Base-by-base conservation (phyloP, 2,797 vertebrate species). In the Microctenopoma lineatum region DNA sequence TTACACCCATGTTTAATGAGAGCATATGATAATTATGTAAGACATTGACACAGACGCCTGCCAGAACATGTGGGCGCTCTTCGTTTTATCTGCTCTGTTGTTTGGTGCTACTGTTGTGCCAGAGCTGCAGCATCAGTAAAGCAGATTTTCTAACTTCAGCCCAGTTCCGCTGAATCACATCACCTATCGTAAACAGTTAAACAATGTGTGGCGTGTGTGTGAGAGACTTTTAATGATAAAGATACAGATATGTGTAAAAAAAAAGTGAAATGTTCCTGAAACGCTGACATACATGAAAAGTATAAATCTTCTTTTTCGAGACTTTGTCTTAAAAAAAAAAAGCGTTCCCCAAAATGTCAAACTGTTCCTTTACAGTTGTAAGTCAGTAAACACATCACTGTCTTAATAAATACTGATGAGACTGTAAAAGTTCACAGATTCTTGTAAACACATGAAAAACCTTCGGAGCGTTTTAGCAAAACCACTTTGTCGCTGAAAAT, bases 401-500 rank as follows among this genome's bases (percentile, higher is more conserved):
- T 41, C 25, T 3, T 18, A 38, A 62, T n/a, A 26, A 26, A 45
- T 32, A 42, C 36, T 27, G 39, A 18, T 26, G 21, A 7, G 16
- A 7, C 4, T 38, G 18, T 34, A 29, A 53, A 9, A 42, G 6
- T 57, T 3, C 34, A 53, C 36, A 61, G 9, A 69, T 66, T 18
- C 18, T 57, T 53, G 39, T 51, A 39, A 69, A 38, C 52, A 65
- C 7, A 60, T 34, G 11, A 50, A 45, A 56, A 62, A 39, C 32
- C 18, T 54, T 58, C 12, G 15, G 10, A 52, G 16, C 36, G n/a
- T 66, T 21, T 46, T 5, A 70, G 63, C 41, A 34, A 58, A 71
- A 45, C 15, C 25, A 68, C 39, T 56, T 71, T 3, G 58, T 66
- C 41, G 64, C 29, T 41, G 36, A 48, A 57, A 44, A 48, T 55